Evolutionary conservation across 64 coral and sea anemone genomes (phyloP), one percentile per base, ranked within the genome.

Genomic region (Pocillopora damicornis): DNA sequence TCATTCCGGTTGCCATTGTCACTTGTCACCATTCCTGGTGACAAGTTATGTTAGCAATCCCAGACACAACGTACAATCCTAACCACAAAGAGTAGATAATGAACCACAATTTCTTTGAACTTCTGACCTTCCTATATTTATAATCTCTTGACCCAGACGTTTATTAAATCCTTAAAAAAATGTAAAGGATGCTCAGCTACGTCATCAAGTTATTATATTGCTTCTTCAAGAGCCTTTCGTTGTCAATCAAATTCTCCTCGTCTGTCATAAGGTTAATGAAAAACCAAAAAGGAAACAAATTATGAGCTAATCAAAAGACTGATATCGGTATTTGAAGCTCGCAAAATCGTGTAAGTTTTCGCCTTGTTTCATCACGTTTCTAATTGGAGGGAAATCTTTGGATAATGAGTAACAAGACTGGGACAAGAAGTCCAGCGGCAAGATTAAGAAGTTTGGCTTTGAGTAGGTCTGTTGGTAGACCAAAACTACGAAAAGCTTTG

Each of bases 401-500:
- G 34, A 85, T 72, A 30, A 85, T 85, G 81, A 85, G 72, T 63
- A 38, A 18, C 15, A 73, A 73, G 18, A 1, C 81, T 4, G 42
- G 81, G 37, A 58, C 64, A 85, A 85, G 67, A 71, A 71, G 81
- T 38, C 65, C 81, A 4, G 81, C 68, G 65, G 51, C 81, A 23
- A 36, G 81, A 13, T 65, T 85, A 12, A 35, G 64, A 85, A 38
- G 65, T 25, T 65, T 85, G 20, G n/a, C 67, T 7, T 71, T 71
- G 15, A 85, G 58, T 66, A 85, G 58, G 72, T 85, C 81, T 10
- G 65, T 85, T 25, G 81, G 81, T 25, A 73, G 81, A 45, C 81
- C 81, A 85, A 85, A 37, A 37, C 63, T 85, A 14, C 81, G 81
- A 42, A 67, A 66, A 85, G 81, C 35, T 20, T 63, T 72, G 0